phyloP scores from a whole-genome alignment of 1,140 invertebrate genomes.

The Leptinotarsa texana region DNA sequence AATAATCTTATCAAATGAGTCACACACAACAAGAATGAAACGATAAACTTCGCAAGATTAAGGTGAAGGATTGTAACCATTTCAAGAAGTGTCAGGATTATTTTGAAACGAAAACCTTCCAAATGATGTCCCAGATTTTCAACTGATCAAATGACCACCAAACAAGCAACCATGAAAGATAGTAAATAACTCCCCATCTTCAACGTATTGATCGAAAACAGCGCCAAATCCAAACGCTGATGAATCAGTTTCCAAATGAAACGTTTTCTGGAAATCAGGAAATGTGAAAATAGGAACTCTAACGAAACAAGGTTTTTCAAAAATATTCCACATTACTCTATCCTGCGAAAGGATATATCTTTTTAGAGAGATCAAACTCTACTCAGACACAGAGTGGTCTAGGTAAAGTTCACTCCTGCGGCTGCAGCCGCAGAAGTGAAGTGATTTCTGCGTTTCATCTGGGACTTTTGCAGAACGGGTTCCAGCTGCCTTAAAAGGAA shows the following conservation, averaged over 20 bases:
- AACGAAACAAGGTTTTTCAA: background rate
- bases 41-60: slow-evolving; percentile 21
- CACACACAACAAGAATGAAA: slow-evolving; percentile 19
- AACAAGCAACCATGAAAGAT: slow-evolving; percentile 47
- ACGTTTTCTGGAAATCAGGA: slow-evolving; percentile 34
- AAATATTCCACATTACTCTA: background rate
- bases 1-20: slow-evolving; percentile 31
- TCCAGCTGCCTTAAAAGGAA: too few relatives aligned
- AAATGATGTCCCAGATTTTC: slow-evolving; percentile 56
- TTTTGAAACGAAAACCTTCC: slow-evolving; percentile 53
- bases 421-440: too few relatives aligned
- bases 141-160: slow-evolving; percentile 56
- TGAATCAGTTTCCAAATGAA: slow-evolving; percentile 21
- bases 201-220: slow-evolving; percentile 25
- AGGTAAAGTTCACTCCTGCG: too few relatives aligned
- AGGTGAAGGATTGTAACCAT: slow-evolving; percentile 50
- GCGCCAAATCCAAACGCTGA: slow-evolving; percentile 40
- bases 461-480: too few relatives aligned
- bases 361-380: slow-evolving; percentile 34
- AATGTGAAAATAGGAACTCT: slow-evolving; percentile 19
- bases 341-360: background rate
- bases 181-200: slow-evolving; percentile 23
- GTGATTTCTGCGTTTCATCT: too few relatives aligned
- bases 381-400: too few relatives aligned
- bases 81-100: slow-evolving; percentile 54